phyloP scores from a whole-genome alignment of 1,140 invertebrate species.

The Polyergus mexicanus region DNA sequence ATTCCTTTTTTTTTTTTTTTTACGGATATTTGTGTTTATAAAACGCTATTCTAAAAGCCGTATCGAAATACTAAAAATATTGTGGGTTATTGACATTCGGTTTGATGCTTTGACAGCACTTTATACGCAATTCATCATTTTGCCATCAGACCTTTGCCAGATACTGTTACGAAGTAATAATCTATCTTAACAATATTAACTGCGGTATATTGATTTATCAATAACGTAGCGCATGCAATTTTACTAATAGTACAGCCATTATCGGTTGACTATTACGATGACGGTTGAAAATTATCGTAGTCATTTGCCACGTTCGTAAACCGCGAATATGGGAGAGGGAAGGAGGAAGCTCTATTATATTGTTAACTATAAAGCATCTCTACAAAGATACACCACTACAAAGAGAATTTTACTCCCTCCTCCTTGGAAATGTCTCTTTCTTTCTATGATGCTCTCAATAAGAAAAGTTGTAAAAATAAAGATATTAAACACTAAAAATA shows the following conservation, averaged over 20 bases:
- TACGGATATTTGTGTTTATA: not conserved
- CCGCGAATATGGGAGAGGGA: not conserved
- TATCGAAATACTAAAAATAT: conserved; percentile 32
- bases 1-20: not conserved
- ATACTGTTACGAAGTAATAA: conserved; percentile 11
- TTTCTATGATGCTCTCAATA: conserved; percentile 17
- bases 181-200: conserved; percentile 31
- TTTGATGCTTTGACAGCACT: not conserved
- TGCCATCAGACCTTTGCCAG: conserved; percentile 18
- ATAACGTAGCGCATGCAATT: conserved; percentile 7
- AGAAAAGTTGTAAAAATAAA: conserved; percentile 5
- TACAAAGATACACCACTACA: no score
- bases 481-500: conserved; percentile 3
- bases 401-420: not conserved
- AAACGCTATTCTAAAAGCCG: not conserved
- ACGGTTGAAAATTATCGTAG: conserved; percentile 19
- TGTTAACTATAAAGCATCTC: conserved; percentile 5
- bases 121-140: conserved; percentile 31
- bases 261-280: conserved; percentile 18
- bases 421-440: not conserved
- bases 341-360: not conserved
- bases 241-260: conserved; percentile 26
- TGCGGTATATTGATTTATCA: conserved; percentile 46
- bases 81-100: not conserved
- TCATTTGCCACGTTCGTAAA: not conserved